Percentiles rank a stretch among this genome's conserved stretches.
Conservation (phyloP, 2,113 vertebrate genomes). For the Myiagra hebetior region DNA sequence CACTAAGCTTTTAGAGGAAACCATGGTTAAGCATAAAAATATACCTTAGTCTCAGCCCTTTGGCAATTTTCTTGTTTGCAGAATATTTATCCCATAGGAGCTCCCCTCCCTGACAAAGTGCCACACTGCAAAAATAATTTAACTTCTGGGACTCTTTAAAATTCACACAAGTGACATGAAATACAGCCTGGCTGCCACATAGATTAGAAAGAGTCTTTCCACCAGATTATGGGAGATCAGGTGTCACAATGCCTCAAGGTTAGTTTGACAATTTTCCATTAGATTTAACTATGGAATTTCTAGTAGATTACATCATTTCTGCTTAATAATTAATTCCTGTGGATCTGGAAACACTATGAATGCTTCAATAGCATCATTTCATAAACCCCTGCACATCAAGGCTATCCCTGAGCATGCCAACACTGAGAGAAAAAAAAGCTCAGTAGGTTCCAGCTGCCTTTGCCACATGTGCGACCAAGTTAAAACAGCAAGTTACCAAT, state of each 20-base stretch:
- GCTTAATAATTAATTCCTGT: not conserved
- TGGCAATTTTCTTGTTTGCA: not conserved
- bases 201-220: not conserved
- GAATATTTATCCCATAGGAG: not conserved
- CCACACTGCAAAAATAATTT: not conserved
- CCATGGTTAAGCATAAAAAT: not conserved
- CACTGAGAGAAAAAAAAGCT: not conserved
- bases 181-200: not conserved
- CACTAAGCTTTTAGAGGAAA: not conserved
- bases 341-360: not conserved
- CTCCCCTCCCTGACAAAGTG: not conserved
- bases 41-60: not conserved
- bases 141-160: not conserved
- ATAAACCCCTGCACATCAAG: not conserved
- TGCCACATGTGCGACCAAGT: not conserved
- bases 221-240: not conserved
- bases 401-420: not conserved
- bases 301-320: not conserved
- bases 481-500: constrained; percentile 32
- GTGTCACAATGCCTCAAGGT: not conserved
- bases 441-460: not conserved
- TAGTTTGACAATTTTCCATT: not conserved
- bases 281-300: not conserved
- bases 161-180: not conserved
- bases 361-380: not conserved